phyloP scores from a whole-genome alignment of 53 echinoderm and acorn worm genomes.

The Crossaster papposus region DNA sequence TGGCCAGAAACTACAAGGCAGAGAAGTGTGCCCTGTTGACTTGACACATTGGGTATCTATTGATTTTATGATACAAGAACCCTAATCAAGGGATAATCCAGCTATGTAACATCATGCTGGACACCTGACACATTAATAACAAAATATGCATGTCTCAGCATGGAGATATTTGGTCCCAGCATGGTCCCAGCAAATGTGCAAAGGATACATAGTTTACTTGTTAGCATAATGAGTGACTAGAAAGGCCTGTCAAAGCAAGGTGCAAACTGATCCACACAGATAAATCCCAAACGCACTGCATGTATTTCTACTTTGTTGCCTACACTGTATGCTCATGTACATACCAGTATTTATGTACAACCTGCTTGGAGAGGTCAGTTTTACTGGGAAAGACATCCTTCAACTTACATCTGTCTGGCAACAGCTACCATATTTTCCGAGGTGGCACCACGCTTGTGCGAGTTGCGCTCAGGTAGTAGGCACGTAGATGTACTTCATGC shows the following conservation, averaged over 20 bases:
- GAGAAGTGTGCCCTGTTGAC: background rate
- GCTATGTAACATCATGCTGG: background rate
- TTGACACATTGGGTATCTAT: background rate
- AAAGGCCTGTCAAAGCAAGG: background rate
- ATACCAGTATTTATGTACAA: too few relatives aligned
- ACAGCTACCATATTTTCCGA: too few relatives aligned
- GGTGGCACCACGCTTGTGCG: too few relatives aligned
- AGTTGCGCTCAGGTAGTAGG: too few relatives aligned
- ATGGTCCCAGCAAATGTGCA: too few relatives aligned
- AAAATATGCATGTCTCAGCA: background rate
- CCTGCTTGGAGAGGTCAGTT: too few relatives aligned
- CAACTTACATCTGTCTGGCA: too few relatives aligned
- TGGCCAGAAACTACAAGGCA: background rate
- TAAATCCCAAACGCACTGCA: background rate
- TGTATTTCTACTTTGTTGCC: background rate
- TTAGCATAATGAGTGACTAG: background rate
- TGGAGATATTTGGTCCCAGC: background rate
- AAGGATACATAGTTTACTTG: too few relatives aligned
- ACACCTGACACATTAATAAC: background rate
- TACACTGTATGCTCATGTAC: background rate
- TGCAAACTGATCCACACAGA: constrained; percentile 2
- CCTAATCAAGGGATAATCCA: background rate
- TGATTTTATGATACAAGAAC: background rate
- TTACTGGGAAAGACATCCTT: too few relatives aligned
- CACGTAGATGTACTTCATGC: too few relatives aligned